phyloP scores from a whole-genome alignment of 2,113 vertebrate genomes.

The Centropus unirufus region DNA sequence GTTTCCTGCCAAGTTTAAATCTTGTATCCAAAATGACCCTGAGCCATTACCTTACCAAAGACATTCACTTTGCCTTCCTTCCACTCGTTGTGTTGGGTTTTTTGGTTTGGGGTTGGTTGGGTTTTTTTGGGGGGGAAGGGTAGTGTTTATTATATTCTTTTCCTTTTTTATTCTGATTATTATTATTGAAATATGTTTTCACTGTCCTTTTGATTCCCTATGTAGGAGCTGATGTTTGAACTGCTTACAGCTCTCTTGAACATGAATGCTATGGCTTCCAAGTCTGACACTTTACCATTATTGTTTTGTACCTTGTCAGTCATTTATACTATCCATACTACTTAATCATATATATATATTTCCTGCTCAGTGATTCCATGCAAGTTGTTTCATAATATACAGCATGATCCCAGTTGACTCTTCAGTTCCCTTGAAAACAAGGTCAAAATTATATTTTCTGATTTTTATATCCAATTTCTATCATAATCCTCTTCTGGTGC shows the following conservation, averaged over 20 bases:
- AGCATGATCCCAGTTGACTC: neutral
- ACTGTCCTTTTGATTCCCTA: too few relatives aligned
- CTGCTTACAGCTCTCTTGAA: neutral
- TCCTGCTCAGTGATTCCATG: neutral
- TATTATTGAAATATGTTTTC: neutral
- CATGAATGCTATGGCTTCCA: neutral
- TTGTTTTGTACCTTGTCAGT: neutral
- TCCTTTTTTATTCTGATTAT: neutral
- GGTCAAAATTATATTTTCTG: neutral
- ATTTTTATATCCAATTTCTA: neutral
- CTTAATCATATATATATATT: neutral
- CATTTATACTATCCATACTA: neutral
- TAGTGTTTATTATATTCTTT: too few relatives aligned
- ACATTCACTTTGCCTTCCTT: neutral
- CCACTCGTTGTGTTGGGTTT: rapidly evolving
- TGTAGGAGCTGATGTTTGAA: too few relatives aligned
- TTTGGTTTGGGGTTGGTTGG: too few relatives aligned
- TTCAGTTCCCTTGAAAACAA: neutral
- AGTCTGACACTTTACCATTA: neutral
- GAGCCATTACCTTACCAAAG: neutral
- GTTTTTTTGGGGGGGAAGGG: too few relatives aligned
- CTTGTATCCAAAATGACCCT: neutral
- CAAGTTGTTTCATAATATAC: neutral
- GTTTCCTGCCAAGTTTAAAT: neutral
- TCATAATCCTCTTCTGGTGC: neutral